Evolutionary conservation across 2,113 vertebrate genomes (phyloP).

Genomic region (Cavia aperea): DNA sequence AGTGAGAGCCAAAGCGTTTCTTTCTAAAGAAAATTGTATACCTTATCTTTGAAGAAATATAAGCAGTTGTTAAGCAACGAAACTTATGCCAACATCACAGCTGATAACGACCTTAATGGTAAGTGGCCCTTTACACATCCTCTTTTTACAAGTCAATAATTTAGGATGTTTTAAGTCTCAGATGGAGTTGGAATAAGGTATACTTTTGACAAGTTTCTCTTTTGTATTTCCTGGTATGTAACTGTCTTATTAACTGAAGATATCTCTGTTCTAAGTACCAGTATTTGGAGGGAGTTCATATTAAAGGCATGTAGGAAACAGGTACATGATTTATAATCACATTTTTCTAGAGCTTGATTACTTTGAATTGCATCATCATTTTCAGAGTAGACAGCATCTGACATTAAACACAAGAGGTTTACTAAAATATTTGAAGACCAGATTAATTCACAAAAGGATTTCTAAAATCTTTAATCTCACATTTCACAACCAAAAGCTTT

Average conservation of each 20-base stretch:
- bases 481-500: not conserved
- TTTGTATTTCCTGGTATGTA: not conserved
- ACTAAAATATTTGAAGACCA: not conserved
- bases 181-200: not conserved
- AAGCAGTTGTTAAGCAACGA: not conserved
- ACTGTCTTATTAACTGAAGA: not conserved
- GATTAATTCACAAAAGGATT: not conserved
- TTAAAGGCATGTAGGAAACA: not conserved
- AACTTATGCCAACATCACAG: not conserved
- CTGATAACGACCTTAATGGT: not conserved
- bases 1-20: not conserved
- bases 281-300: not conserved
- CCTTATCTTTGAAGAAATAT: not conserved
- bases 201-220: not conserved
- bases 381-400: not conserved
- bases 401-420: conserved; percentile 11
- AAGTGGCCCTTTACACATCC: not conserved
- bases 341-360: not conserved
- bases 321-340: not conserved
- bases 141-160: not conserved
- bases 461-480: not conserved
- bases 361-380: not conserved
- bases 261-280: not conserved
- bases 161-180: not conserved
- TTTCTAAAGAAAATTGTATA: not conserved